Evolutionary conservation across 2,797 vertebrate genomes (phyloP).

Genomic region (Liasis olivaceus): DNA sequence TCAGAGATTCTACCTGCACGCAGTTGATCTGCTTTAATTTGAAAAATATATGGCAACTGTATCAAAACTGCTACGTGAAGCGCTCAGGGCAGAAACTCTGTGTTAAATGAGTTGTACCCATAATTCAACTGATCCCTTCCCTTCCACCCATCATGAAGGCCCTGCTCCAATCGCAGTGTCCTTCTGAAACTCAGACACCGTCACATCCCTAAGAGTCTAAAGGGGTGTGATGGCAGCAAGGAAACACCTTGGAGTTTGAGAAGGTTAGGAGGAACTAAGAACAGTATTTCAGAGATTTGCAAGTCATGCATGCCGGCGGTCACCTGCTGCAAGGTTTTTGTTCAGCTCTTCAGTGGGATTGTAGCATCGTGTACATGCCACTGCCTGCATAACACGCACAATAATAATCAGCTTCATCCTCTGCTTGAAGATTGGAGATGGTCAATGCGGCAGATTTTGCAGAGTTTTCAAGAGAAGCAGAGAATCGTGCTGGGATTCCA

Average conservation of each 20-base stretch:
- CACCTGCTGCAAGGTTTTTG: background rate
- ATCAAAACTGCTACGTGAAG: background rate
- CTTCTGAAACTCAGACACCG: background rate
- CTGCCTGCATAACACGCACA: background rate
- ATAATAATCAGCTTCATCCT: background rate
- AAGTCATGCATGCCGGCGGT: background rate
- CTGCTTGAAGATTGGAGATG: background rate
- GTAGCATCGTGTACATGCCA: background rate
- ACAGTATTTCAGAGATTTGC: fast-evolving
- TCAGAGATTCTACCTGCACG: no score
- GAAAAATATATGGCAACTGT: background rate
- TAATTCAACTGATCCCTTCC: background rate
- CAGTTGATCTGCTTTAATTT: no score
- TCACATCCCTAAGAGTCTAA: background rate
- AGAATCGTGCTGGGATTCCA: background rate
- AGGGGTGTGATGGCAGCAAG: fast-evolving
- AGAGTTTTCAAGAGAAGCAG: background rate
- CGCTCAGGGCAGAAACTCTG: background rate
- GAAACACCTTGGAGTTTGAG: background rate
- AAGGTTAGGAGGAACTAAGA: background rate
- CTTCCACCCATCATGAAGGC: background rate
- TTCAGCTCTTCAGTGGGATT: background rate
- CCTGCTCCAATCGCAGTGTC: background rate
- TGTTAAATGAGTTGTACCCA: background rate
- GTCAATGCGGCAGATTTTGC: background rate